Evolutionary conservation across 2,797 vertebrate genomes (phyloP).

Genomic region (Cottoperca gobio): DNA sequence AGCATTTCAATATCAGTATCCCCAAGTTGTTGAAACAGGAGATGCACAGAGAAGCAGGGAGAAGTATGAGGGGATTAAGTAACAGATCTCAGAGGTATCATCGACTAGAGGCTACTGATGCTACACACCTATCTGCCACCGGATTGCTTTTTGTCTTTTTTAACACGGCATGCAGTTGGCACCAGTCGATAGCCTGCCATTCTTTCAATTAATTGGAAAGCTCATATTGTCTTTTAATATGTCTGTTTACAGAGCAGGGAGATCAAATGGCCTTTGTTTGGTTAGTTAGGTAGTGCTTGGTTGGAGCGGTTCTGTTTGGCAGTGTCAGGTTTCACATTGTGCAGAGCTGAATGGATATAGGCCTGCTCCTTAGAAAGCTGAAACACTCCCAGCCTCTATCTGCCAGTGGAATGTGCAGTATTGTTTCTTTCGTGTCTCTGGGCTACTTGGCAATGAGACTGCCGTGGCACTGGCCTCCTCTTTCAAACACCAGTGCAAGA

Average conservation of each 20-base stretch:
- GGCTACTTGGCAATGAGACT: slow-evolving; percentile 74
- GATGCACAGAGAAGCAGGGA: slow-evolving; percentile 3
- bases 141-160: slow-evolving; percentile 20
- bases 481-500: slow-evolving; percentile 66
- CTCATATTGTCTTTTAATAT: slow-evolving; percentile 61
- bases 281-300: slow-evolving; percentile 53
- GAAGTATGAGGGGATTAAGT: not conserved
- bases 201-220: slow-evolving; percentile 59
- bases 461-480: slow-evolving; percentile 40
- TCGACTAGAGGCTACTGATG: slow-evolving; percentile 26
- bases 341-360: slow-evolving; percentile 73
- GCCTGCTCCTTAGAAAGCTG: slow-evolving; percentile 65
- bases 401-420: slow-evolving; percentile 80
- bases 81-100: slow-evolving; percentile 7
- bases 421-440: slow-evolving; percentile 75
- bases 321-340: slow-evolving; percentile 79
- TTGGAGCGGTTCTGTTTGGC: slow-evolving; percentile 69
- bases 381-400: slow-evolving; percentile 62
- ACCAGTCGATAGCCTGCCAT: slow-evolving; percentile 19
- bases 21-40: slow-evolving; percentile 5
- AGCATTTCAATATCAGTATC: not conserved
- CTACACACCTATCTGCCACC: slow-evolving; percentile 1
- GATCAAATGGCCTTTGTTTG: slow-evolving; percentile 72
- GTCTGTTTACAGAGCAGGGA: slow-evolving; percentile 64
- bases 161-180: slow-evolving; percentile 34